A percentile compares a stretch with the other conserved stretches of the same genome.
These are phyloP conservation scores for Hyposoter dolosus DNA, from an alignment of 2,888 invertebrate species.

Conservation along the genomic window DNA sequence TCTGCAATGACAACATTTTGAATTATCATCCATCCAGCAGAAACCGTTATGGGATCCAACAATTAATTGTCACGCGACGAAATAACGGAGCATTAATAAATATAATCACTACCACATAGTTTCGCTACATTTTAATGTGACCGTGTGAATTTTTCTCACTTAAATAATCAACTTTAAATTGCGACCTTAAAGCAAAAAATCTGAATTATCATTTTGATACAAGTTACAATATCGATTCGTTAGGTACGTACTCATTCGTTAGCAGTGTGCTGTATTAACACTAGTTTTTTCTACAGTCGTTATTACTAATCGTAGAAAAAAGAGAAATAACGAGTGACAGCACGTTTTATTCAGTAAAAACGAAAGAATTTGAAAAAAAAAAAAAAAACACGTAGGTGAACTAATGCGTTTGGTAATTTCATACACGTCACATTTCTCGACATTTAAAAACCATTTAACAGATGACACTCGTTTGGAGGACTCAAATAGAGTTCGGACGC, in stretches of 20 bases:
- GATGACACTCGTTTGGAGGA: background rate
- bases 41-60: background rate
- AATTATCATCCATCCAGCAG: background rate
- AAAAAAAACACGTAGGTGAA: background rate
- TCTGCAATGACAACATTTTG: background rate
- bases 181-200: background rate
- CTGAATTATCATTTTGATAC: conserved; percentile 11
- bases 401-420: background rate
- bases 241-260: conserved; percentile 73
- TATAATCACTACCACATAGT: conserved; percentile 7
- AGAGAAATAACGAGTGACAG: conserved; percentile 4
- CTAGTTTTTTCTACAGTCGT: conserved; percentile 21
- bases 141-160: conserved; percentile 2
- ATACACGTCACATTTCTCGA: background rate
- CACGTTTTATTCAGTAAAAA: background rate
- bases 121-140: conserved; percentile 3
- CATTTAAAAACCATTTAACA: background rate
- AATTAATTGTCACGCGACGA: background rate
- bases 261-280: conserved; percentile 64
- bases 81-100: conserved; percentile 20
- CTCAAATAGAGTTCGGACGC: background rate
- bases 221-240: conserved; percentile 47
- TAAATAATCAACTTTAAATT: background rate
- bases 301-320: conserved; percentile 36
- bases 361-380: background rate